A percentile compares a stretch with the other conserved stretches of the same genome.
These are phyloP conservation scores for Poeciliopsis paucimaculata DNA, from an alignment of 2,797 vertebrate species.

Conservation along the genomic window DNA sequence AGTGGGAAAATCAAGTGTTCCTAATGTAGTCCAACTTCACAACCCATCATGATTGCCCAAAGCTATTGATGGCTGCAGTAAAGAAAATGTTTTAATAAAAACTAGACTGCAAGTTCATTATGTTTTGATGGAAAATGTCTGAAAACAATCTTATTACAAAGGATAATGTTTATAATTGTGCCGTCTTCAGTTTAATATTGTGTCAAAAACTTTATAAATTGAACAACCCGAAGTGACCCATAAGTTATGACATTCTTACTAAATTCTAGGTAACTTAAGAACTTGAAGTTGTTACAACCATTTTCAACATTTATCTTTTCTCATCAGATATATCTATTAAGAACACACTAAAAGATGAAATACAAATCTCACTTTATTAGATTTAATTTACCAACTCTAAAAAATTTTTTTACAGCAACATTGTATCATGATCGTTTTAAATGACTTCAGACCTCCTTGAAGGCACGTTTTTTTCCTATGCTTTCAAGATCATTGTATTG, in stretches of 20 bases:
- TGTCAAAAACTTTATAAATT: background rate
- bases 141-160: background rate
- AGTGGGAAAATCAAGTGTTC: background rate
- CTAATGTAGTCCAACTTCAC: background rate
- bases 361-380: background rate
- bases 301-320: background rate
- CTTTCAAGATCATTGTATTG: slow-evolving; percentile 42
- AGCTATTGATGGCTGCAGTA: background rate
- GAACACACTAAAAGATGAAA: background rate
- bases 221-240: background rate
- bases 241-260: background rate
- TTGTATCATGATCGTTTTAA: background rate
- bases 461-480: slow-evolving; percentile 5
- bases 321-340: background rate
- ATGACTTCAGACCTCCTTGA: background rate
- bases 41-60: background rate
- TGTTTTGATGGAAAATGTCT: background rate
- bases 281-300: background rate
- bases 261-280: background rate
- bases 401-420: background rate
- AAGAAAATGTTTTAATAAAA: background rate
- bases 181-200: background rate
- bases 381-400: background rate
- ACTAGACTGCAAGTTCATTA: background rate
- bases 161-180: background rate